Evolutionary conservation across 2,797 vertebrate species (phyloP).

Genomic region (Periophthalmus magnuspinnatus): DNA sequence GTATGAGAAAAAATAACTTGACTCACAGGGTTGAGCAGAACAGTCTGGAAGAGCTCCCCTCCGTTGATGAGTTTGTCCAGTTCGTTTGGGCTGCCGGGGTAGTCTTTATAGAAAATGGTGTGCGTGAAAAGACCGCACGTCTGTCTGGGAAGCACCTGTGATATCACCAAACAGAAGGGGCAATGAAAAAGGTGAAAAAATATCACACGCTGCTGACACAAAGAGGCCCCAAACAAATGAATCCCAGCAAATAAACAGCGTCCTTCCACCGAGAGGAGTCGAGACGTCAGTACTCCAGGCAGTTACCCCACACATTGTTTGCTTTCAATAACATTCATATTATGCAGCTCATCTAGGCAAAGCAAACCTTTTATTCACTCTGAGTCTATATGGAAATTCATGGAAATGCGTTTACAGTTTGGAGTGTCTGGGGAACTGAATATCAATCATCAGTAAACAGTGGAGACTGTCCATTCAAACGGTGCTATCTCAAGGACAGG

Average conservation of each 20-base stretch:
- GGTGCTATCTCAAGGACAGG: conserved; percentile 61
- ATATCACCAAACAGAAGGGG: conserved; percentile 28
- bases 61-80: conserved; percentile 97
- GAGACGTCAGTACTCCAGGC: conserved; percentile 55
- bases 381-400: conserved; percentile 78
- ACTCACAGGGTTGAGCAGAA: conserved; percentile 96
- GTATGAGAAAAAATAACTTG: conserved; percentile 34
- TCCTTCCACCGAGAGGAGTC: conserved; percentile 30
- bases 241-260: conserved; percentile 40
- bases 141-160: conserved; percentile 92
- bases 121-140: conserved; percentile 98
- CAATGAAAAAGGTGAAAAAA: background rate
- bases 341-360: conserved; percentile 74
- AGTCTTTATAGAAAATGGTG: conserved; percentile 98
- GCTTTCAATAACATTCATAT: conserved; percentile 75
- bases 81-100: conserved; percentile 93
- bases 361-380: conserved; percentile 73
- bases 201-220: conserved; percentile 10
- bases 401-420: conserved; percentile 74
- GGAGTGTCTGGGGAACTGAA: conserved; percentile 68
- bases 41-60: conserved; percentile 96
- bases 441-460: conserved; percentile 74
- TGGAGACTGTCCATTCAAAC: conserved; percentile 61
- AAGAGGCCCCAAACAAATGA: conserved; percentile 28
- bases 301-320: conserved; percentile 67